Evolutionary conservation across 2,113 vertebrate species (phyloP).

Genomic region (Macrotis lagotis): DNA sequence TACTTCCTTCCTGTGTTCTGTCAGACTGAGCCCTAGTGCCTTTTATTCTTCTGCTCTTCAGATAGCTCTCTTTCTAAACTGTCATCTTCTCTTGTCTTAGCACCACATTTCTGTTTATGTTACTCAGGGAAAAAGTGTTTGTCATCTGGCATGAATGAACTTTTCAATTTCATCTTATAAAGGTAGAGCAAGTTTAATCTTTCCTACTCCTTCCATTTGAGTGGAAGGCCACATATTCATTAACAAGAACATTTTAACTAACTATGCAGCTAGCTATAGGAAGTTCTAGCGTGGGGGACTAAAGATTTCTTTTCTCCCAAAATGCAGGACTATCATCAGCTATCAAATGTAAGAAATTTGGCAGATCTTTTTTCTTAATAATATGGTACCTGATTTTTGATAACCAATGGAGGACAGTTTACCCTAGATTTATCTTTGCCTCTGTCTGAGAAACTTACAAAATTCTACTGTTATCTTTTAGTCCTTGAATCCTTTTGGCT

Average conservation of each 20-base stretch:
- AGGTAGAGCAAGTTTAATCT: not conserved
- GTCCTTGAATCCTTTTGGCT: not conserved
- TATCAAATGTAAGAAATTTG: not conserved
- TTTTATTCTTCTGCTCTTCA: not conserved
- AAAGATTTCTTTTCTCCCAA: not conserved
- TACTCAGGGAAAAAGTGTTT: not conserved
- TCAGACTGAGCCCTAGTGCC: not conserved
- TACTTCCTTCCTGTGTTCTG: not conserved
- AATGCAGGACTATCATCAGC: not conserved
- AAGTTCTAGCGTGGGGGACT: not conserved
- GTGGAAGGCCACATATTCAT: not conserved
- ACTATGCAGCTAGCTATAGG: not conserved
- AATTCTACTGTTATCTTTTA: not conserved
- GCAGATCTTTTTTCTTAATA: not conserved
- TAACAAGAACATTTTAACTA: not conserved
- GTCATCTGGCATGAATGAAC: not conserved
- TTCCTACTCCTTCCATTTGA: not conserved
- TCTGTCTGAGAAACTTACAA: not conserved
- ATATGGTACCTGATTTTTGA: not conserved
- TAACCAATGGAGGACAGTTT: not conserved
- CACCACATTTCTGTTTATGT: not conserved
- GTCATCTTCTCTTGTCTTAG: not conserved
- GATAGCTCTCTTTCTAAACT: too few relatives aligned
- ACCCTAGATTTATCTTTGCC: not conserved
- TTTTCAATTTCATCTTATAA: not conserved